Base-by-base conservation (phyloP, 1,140 invertebrate species). In the Heliconius melpomene region DNA sequence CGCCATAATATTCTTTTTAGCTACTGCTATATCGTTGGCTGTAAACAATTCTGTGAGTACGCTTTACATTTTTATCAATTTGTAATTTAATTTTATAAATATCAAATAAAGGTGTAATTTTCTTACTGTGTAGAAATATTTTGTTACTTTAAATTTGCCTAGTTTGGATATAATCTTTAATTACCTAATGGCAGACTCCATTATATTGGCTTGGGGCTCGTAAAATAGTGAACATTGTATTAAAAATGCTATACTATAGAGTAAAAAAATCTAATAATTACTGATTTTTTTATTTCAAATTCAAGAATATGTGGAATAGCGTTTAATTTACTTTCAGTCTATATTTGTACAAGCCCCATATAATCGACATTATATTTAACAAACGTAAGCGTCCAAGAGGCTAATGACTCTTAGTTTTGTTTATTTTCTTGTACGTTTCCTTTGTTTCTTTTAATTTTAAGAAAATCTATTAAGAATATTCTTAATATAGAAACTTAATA, bases 11-110 rank as follows among this genome's bases (percentile, higher is more conserved):
- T 86, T 89, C 88, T 87, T 88, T 86, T 88, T 86, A 83, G 82
- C 85, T 81, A 86, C 89, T 87, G 84, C 88, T 84, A 79, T 89
- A 89, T 78, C 85, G 86, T 87, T 89, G 82, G 88, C 89, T 89
- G 90, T 93, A 93, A 93, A 94, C 91, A 93, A 88, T 87, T 91
- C 82, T 86, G 93, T 94, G 83, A 93, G 93, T 92, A 82, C 23
- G 32, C 50, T 72, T 71, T 57, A 77, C 75, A 77, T 74, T 81
- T 77, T 74, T 23, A 57, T 36, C 66, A 52, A 76, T 72, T 71
- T 23, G 13, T 78, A 72, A 32, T 70, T 79, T 70, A 52, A 77
- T 72, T 26, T 77, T n/a, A 78, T 32, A 60, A 76, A 78, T 77
- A 73, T 72, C 3, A 46, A 54, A 46, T 73, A 36, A 78, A 29